Conservation (phyloP, 2,797 vertebrate genomes). For the Sebastes hopkinsi region DNA sequence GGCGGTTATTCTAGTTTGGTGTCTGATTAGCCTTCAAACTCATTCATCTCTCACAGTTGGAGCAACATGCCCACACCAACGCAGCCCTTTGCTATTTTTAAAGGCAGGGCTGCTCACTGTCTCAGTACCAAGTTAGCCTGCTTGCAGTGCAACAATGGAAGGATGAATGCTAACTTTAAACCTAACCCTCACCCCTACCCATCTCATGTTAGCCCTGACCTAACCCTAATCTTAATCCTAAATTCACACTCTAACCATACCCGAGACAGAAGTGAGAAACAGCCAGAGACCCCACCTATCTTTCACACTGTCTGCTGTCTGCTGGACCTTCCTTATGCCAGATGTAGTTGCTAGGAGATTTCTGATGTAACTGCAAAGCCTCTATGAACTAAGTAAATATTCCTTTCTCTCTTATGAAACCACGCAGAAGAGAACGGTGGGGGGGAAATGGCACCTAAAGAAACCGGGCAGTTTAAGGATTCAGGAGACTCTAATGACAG, state of each 20-base stretch:
- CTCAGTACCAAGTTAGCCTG: not conserved
- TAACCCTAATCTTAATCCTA: not conserved
- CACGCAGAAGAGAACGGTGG: not conserved
- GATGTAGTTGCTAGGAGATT: conserved; percentile 19
- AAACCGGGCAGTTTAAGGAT: no score
- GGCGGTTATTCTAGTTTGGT: no score
- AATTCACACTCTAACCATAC: not conserved
- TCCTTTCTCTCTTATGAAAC: not conserved
- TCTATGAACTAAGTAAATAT: not conserved
- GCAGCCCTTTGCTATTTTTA: not conserved
- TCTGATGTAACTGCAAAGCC: not conserved
- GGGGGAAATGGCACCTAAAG: not conserved
- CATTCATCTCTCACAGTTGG: not conserved
- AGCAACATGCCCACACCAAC: not conserved
- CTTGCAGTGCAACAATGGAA: not conserved
- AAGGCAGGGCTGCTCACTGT: not conserved
- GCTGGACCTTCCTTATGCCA: not conserved
- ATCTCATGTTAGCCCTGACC: not conserved
- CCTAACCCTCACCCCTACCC: not conserved
- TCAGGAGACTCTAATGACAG: not conserved
- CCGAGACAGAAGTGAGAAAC: not conserved
- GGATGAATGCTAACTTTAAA: not conserved
- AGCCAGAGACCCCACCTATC: not conserved
- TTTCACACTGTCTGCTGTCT: not conserved
- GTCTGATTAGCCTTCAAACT: not conserved